Conservation (phyloP, 1,140 invertebrate species). For the Trigoniulus corallinus region DNA sequence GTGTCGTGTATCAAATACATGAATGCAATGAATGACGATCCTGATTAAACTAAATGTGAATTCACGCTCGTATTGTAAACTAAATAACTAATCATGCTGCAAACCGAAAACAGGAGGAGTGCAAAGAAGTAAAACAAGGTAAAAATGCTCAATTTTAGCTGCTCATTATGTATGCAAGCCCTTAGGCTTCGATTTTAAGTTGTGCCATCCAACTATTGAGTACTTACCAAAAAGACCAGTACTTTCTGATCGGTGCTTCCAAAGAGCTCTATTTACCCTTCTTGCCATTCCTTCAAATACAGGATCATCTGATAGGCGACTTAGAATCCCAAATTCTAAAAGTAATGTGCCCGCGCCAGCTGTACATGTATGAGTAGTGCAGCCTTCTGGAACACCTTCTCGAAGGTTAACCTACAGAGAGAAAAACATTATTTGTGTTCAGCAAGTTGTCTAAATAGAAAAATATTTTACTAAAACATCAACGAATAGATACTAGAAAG, state of each 20-base stretch:
- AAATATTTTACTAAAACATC: too few species aligned
- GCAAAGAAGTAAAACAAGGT: constrained; percentile 1
- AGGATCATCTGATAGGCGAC: constrained; percentile 39
- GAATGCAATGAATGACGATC: too few species aligned
- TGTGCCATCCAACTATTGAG: not conserved
- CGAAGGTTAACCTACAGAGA: constrained; percentile 35
- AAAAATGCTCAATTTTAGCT: not conserved
- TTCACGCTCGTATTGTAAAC: too few species aligned
- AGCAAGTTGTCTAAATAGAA: too few species aligned
- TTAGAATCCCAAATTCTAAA: constrained; percentile 46
- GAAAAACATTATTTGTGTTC: not conserved
- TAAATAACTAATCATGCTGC: too few species aligned
- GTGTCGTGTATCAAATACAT: too few species aligned
- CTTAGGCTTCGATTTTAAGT: too few species aligned
- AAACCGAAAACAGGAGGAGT: too few species aligned
- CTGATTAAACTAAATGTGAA: too few species aligned
- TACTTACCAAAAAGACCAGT: constrained; percentile 43
- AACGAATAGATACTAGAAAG: too few species aligned
- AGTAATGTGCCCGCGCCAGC: constrained; percentile 45
- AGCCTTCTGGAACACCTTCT: constrained; percentile 34
- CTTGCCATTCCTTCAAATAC: constrained; percentile 42
- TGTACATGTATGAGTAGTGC: constrained; percentile 43
- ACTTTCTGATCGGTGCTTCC: constrained; percentile 35
- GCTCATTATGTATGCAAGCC: too few species aligned
- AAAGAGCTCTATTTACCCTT: constrained; percentile 35